Conservation (phyloP, 2,888 invertebrate genomes). For the Andrena bicolor region DNA sequence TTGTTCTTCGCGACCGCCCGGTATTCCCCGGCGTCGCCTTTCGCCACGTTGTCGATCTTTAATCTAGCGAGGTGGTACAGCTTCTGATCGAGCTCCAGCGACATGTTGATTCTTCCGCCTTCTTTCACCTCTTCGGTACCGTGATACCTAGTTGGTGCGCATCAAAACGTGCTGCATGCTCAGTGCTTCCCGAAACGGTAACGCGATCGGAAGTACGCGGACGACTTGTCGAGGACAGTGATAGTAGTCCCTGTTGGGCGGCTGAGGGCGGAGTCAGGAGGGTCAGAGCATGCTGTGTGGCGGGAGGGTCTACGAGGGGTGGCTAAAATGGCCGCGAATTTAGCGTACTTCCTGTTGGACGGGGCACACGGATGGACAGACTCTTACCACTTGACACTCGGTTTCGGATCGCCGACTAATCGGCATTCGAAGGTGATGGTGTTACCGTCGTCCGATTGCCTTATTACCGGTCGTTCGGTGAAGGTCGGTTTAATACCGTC, state of each 20-base stretch:
- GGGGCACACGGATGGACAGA: conserved; percentile 31
- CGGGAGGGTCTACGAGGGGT: neutral
- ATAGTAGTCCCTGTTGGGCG: neutral
- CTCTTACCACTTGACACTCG: conserved; percentile 96
- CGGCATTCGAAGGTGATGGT: conserved; percentile 98
- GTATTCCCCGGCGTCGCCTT: conserved; percentile 97
- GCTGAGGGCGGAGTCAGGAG: neutral
- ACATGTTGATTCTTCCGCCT: conserved; percentile 94
- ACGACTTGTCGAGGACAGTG: neutral
- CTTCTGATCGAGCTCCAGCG: conserved; percentile 95
- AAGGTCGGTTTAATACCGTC: conserved; percentile 98
- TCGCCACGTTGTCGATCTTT: conserved; percentile 94
- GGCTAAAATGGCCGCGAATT: neutral
- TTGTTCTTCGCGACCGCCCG: conserved; percentile 97
- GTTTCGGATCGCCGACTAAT: conserved; percentile 98
- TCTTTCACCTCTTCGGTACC: conserved; percentile 92
- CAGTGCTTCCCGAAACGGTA: conserved; percentile 2
- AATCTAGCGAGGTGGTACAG: conserved; percentile 96
- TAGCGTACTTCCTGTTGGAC: conserved; percentile 57
- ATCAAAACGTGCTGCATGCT: conserved; percentile 48
- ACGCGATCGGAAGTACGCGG: conserved; percentile 56
- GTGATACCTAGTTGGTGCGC: conserved; percentile 89
- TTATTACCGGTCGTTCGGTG: conserved; percentile 98
- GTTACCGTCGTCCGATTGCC: conserved; percentile 98
- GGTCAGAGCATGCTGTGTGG: conserved; percentile 3